Base-by-base conservation (phyloP, 1,140 invertebrate species). In the Ladona fulva region DNA sequence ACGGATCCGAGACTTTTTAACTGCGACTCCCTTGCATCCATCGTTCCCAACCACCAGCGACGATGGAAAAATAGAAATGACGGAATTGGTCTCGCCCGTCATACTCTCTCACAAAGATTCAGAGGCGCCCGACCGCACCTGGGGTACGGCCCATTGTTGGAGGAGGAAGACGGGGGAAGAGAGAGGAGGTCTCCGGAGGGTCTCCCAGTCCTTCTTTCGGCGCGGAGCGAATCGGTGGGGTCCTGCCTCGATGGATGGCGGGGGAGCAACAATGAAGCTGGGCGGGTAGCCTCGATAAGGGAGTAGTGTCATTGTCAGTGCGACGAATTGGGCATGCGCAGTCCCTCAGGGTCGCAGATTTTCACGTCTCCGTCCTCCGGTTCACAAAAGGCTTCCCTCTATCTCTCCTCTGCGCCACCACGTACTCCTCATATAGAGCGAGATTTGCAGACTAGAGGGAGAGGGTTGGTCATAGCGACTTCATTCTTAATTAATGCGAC, bases 401-500 rank as follows among this genome's bases (percentile, higher is more conserved):
- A 22, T 22, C 52, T 66, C 44, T 10, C 44, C 44, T 10, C 5
- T 3, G n/a, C 52, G 52, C 52, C 16, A 16, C 14, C 52, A 12
- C 44, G 10, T 19, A 11, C 44, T 52, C 12, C n/a, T 66, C 52
- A 66, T 66, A 66, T 66, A 19, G 52, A 66, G 12, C 16, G 52
- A 22, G n/a, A 66, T 66, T 16, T 16, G 52, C 16, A 66, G n/a
- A n/a, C n/a, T n/a, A n/a, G n/a, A n/a, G n/a, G 52, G 52, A 66
- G n/a, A 66, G 52, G 52, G 52, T 16, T 66, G 16, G 52, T 66
- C 16, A 37, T 16, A 66, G 52, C 1, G 52, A 12, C 52, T 66
- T 66, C 52, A 16, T 66, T 66, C 52, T 66, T 66, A 66, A 66
- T 66, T 66, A 66, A 66, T 66, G 52, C 52, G 52, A 22, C 52